These are phyloP conservation scores for Seison nebaliae DNA, from an alignment of 1,140 invertebrate species.

Conservation along the genomic window DNA sequence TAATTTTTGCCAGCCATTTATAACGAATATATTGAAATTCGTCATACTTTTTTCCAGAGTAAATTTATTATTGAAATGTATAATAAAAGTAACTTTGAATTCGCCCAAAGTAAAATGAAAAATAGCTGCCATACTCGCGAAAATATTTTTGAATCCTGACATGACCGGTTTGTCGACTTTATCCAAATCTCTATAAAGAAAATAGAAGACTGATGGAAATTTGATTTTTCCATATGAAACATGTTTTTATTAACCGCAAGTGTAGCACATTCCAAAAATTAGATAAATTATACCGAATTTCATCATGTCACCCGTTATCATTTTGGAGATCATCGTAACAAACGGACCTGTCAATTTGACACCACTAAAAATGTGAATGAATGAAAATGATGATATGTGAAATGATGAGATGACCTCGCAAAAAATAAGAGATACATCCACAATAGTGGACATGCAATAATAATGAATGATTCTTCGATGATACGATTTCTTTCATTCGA, in stretches of 20 bases:
- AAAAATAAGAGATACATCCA: slow-evolving; percentile 97
- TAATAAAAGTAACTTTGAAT: slow-evolving; percentile 55
- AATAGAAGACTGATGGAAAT: slow-evolving; percentile 50
- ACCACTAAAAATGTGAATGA: slow-evolving; percentile 55
- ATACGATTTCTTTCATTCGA: neutral
- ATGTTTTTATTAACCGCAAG: slow-evolving; percentile 35
- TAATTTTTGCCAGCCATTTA: slow-evolving; percentile 59
- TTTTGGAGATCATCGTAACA: slow-evolving; percentile 90
- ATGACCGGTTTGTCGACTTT: slow-evolving; percentile 13
- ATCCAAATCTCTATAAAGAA: slow-evolving; percentile 57
- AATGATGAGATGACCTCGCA: slow-evolving; percentile 68
- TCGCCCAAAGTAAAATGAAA: slow-evolving; percentile 90
- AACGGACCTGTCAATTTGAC: slow-evolving; percentile 74
- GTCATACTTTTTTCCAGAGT: slow-evolving; percentile 46
- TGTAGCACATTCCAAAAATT: slow-evolving; percentile 71
- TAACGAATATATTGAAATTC: slow-evolving; percentile 63
- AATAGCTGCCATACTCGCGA: slow-evolving; percentile 75
- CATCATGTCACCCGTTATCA: slow-evolving; percentile 88
- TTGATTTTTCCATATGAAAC: slow-evolving; percentile 2
- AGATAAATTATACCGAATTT: slow-evolving; percentile 82
- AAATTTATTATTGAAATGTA: slow-evolving; percentile 8
- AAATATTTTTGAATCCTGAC: slow-evolving; percentile 35
- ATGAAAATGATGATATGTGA: neutral
- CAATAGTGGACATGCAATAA: slow-evolving; percentile 64
- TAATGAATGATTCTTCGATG: slow-evolving; percentile 61